Evolutionary conservation across 2,888 invertebrate genomes (phyloP).

Genomic region (Caenorhabditis macrosperma): DNA sequence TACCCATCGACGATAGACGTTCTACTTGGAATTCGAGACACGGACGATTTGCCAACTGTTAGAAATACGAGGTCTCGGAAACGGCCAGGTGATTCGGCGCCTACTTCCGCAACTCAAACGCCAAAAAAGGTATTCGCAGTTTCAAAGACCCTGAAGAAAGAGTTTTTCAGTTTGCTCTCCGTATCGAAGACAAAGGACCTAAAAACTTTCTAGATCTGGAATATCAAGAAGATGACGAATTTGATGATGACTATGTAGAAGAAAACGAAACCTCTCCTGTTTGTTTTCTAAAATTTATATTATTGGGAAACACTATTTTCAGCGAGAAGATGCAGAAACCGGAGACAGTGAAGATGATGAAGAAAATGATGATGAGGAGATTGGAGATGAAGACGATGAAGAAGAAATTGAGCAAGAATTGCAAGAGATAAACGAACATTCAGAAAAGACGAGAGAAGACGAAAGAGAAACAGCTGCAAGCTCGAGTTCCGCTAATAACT

Average conservation of each 20-base stretch:
- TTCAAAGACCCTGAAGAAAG: neutral
- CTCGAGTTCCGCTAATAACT: too few species aligned
- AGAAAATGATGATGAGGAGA: slow-evolving; percentile 14
- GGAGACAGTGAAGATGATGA: slow-evolving; percentile 30
- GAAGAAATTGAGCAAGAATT: slow-evolving; percentile 2
- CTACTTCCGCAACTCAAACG: slow-evolving; percentile 1
- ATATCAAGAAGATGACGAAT: slow-evolving; percentile 56
- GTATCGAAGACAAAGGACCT: slow-evolving; percentile 35
- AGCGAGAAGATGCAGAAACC: slow-evolving; percentile 11
- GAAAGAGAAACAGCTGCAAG: too few species aligned
- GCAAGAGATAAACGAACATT: neutral
- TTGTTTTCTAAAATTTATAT: neutral
- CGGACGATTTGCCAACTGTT: slow-evolving; percentile 29
- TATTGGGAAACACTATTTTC: neutral
- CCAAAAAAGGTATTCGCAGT: slow-evolving; percentile 25
- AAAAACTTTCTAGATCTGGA: slow-evolving; percentile 48
- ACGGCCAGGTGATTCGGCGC: slow-evolving; percentile 6
- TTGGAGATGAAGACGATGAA: slow-evolving; percentile 13
- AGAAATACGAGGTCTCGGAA: slow-evolving; percentile 40
- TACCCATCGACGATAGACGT: slow-evolving; percentile 43
- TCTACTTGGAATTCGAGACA: slow-evolving; percentile 35
- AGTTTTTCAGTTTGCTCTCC: slow-evolving; percentile 18
- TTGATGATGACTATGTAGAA: slow-evolving; percentile 48
- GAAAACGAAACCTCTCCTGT: neutral
- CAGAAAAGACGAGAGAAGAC: neutral